A percentile compares a stretch with the other conserved stretches of the same genome.
phyloP scores from a whole-genome alignment of 1,140 invertebrate species.

The Vanessa tameamea region DNA sequence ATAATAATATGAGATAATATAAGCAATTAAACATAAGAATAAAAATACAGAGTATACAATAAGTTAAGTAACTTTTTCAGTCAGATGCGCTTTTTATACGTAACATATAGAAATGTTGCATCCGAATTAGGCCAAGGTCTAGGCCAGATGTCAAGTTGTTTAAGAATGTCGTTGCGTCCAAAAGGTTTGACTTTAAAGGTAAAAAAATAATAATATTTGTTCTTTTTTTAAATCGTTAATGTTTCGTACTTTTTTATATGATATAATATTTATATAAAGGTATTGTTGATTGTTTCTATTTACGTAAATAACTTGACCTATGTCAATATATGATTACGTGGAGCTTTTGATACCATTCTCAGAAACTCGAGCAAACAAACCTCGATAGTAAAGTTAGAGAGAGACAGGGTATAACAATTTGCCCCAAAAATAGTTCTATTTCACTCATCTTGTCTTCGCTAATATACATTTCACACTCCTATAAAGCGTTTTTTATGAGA shows the following conservation, averaged over 20 bases:
- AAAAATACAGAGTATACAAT: background rate
- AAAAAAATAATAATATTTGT: too few species aligned
- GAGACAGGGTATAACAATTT: background rate
- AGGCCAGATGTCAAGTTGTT: too few species aligned
- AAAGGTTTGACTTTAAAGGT: too few species aligned
- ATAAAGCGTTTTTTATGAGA: slow-evolving; percentile 16
- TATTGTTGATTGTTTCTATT: background rate
- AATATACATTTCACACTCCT: slow-evolving; percentile 21
- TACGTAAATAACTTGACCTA: slow-evolving; percentile 13
- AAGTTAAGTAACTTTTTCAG: too few species aligned
- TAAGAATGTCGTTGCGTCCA: too few species aligned
- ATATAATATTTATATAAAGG: background rate
- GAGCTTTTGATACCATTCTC: background rate
- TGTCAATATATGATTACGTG: slow-evolving; percentile 7
- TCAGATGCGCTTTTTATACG: too few species aligned
- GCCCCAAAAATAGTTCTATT: slow-evolving; percentile 1
- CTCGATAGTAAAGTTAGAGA: background rate
- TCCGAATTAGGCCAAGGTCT: too few species aligned
- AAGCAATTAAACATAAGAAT: slow-evolving; percentile 5
- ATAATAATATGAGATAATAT: background rate
- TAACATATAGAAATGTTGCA: too few species aligned
- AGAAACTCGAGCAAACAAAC: background rate
- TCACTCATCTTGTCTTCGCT: background rate
- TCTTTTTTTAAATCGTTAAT: too few species aligned
- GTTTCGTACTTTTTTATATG: too few species aligned